Percentiles rank a stretch among this genome's conserved stretches.
These are phyloP conservation scores for Phania funesta DNA, from an alignment of 2,888 invertebrate species.

Conservation along the genomic window DNA sequence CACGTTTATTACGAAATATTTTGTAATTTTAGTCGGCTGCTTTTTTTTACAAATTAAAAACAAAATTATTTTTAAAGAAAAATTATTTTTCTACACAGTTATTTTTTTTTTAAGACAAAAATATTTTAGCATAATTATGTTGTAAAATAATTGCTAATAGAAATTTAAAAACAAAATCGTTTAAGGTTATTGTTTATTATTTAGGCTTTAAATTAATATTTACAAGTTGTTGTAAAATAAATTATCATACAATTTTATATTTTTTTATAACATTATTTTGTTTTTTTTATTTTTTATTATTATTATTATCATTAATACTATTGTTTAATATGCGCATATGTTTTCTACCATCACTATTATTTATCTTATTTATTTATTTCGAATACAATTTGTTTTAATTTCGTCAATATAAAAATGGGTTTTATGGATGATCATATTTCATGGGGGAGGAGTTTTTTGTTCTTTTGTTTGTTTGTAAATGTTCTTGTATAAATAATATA, in stretches of 20 bases:
- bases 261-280: constrained; percentile 49
- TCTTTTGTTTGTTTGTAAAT: constrained; percentile 8
- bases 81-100: constrained; percentile 45
- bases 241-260: constrained; percentile 64
- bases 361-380: constrained; percentile 12
- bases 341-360: constrained; percentile 60
- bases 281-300: not conserved
- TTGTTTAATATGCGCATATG: constrained; percentile 59
- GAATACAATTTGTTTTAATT: constrained; percentile 16
- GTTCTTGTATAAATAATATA: constrained; percentile 33
- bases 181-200: constrained; percentile 31
- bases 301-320: constrained; percentile 41
- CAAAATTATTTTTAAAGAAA: not conserved
- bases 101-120: constrained; percentile 10
- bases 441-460: not conserved
- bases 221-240: constrained; percentile 58
- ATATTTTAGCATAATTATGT: constrained; percentile 16
- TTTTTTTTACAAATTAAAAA: constrained; percentile 59
- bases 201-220: constrained; percentile 47
- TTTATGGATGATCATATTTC: constrained; percentile 2
- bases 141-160: constrained; percentile 35
- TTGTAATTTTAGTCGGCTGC: constrained; percentile 12
- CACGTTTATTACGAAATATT: constrained; percentile 49
- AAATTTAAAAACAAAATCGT: not conserved
- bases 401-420: constrained; percentile 53